A percentile compares a stretch with the other conserved stretches of the same genome.
These are phyloP conservation scores for Melanotaenia parkinsoni DNA, from an alignment of 2,797 vertebrate species.

Conservation along the genomic window DNA sequence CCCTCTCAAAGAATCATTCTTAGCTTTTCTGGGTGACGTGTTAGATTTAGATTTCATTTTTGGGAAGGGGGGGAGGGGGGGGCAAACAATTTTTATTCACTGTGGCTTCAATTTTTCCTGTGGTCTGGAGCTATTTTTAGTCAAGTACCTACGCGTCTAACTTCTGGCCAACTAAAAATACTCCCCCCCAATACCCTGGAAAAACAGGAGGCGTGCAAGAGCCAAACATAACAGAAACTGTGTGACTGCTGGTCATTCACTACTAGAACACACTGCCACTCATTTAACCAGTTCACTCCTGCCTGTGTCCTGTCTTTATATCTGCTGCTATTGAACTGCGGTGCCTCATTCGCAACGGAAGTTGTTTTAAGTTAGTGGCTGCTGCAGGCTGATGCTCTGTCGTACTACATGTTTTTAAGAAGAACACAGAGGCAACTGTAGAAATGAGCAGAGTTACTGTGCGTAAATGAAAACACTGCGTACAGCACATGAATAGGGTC, in stretches of 20 bases:
- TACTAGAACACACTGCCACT: slow-evolving; percentile 74
- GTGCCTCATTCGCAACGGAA: slow-evolving; percentile 65
- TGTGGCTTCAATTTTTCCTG: slow-evolving; percentile 82
- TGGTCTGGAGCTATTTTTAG: slow-evolving; percentile 82
- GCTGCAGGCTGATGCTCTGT: slow-evolving; percentile 54
- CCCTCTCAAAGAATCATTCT: slow-evolving; percentile 72
- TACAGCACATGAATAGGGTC: slow-evolving; percentile 72
- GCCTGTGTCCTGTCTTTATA: slow-evolving; percentile 64
- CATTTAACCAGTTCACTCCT: slow-evolving; percentile 67
- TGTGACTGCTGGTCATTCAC: slow-evolving; percentile 68
- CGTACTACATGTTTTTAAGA: slow-evolving; percentile 50
- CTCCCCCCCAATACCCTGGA: slow-evolving; percentile 63
- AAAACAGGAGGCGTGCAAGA: slow-evolving; percentile 79
- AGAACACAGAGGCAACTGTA: slow-evolving; percentile 79
- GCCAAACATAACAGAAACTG: slow-evolving; percentile 79
- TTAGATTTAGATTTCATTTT: slow-evolving; percentile 75
- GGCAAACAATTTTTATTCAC: slow-evolving; percentile 79
- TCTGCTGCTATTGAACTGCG: slow-evolving; percentile 52
- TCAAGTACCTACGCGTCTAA: slow-evolving; percentile 78
- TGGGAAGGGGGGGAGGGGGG: slow-evolving; percentile 40
- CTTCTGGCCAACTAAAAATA: slow-evolving; percentile 83
- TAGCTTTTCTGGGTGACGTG: slow-evolving; percentile 67
- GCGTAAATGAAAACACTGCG: slow-evolving; percentile 65
- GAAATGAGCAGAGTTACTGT: slow-evolving; percentile 59
- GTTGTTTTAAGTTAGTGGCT: slow-evolving; percentile 78